These are phyloP conservation scores for Ethmia dodecea DNA, from an alignment of 2,888 invertebrate genomes.

Conservation along the genomic window DNA sequence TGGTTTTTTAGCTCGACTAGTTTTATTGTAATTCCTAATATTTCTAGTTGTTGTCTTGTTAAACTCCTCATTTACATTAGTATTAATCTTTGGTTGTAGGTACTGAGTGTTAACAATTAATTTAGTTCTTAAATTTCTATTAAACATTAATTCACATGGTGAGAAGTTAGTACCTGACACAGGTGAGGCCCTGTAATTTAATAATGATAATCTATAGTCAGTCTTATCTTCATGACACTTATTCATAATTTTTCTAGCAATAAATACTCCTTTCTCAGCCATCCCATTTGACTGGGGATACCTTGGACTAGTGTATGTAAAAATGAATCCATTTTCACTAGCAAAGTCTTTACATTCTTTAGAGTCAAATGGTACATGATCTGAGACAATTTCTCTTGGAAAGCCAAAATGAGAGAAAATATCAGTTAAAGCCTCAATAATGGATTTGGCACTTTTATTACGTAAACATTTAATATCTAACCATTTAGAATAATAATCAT, in stretches of 20 bases:
- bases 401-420: slow-evolving; percentile 16
- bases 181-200: slow-evolving; percentile 9
- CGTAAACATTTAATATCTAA: slow-evolving; percentile 9
- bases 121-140: slow-evolving; percentile 11
- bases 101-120: slow-evolving; percentile 1
- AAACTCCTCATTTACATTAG: neutral
- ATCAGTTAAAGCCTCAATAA: slow-evolving; percentile 13
- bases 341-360: slow-evolving; percentile 9
- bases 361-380: slow-evolving; percentile 12
- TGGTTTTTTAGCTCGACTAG: neutral
- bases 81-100: neutral
- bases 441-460: slow-evolving; percentile 8
- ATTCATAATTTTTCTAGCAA: slow-evolving; percentile 6
- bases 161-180: slow-evolving; percentile 8
- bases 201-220: slow-evolving; percentile 8
- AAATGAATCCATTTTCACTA: slow-evolving; percentile 9
- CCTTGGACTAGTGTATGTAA: slow-evolving; percentile 9
- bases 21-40: neutral
- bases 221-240: slow-evolving; percentile 6
- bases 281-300: slow-evolving; percentile 12
- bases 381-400: slow-evolving; percentile 13
- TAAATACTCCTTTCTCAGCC: slow-evolving; percentile 8
- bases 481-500: slow-evolving; percentile 8
- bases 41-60: neutral
- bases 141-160: slow-evolving; percentile 1